These are phyloP conservation scores for Tethya wilhelma DNA, from an alignment of 37 sponge, comb jelly and placozoan genomes.

Conservation along the genomic window DNA sequence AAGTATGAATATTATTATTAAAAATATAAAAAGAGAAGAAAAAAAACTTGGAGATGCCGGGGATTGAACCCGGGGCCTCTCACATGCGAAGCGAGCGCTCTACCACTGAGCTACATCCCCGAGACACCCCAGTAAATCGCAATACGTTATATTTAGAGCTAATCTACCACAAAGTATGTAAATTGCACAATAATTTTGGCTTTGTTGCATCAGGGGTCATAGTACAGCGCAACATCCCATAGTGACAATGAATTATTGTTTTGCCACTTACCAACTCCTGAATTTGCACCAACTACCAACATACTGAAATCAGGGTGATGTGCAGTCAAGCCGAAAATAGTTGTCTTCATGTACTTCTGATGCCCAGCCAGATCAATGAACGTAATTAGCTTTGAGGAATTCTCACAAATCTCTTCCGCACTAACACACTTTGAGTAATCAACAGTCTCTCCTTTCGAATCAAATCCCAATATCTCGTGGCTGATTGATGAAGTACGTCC, in stretches of 20 bases:
- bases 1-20: background rate
- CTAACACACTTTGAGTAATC: conserved; percentile 79
- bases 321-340: conserved; percentile 95
- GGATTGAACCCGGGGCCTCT: conserved; percentile 99
- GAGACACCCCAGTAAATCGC: background rate
- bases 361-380: conserved; percentile 99
- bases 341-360: conserved; percentile 97
- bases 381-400: conserved; percentile 93
- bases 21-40: conserved; percentile 11
- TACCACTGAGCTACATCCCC: conserved; percentile 99
- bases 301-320: conserved; percentile 90
- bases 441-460: conserved; percentile 83
- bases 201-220: no score
- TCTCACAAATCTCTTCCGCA: conserved; percentile 92
- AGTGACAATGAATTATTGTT: background rate
- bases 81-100: conserved; percentile 99
- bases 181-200: background rate
- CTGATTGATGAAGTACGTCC: conserved; percentile 94
- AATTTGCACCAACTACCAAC: conserved; percentile 91
- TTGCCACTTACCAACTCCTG: conserved; percentile 88
- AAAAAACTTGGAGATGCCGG: conserved; percentile 99
- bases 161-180: background rate
- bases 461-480: conserved; percentile 95
- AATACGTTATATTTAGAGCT: background rate
- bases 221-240: no score